Percentiles rank a stretch among this genome's conserved stretches.
phyloP scores from a whole-genome alignment of 2,888 invertebrate genomes.

The Baronia brevicornis region DNA sequence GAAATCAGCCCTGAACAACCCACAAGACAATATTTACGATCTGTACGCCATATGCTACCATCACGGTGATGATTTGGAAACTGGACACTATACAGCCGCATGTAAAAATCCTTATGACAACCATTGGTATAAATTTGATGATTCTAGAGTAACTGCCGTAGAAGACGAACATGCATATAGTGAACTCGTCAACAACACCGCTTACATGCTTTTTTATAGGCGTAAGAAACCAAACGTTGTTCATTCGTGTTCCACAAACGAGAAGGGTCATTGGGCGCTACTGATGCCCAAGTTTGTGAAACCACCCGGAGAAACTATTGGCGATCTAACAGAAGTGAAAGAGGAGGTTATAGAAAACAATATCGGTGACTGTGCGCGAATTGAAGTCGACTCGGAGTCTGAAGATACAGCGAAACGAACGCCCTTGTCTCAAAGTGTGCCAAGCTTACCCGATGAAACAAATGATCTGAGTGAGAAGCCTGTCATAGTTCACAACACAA shows the following conservation, averaged over 20 bases:
- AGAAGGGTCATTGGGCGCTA: slow-evolving; percentile 86
- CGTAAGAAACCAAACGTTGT: slow-evolving; percentile 72
- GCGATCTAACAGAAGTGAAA: slow-evolving; percentile 50
- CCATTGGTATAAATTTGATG: slow-evolving; percentile 97
- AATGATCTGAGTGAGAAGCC: too few species aligned
- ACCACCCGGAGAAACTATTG: slow-evolving; percentile 40
- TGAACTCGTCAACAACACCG: slow-evolving; percentile 90
- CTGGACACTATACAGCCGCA: slow-evolving; percentile 97
- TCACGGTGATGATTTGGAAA: slow-evolving; percentile 91
- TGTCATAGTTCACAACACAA: slow-evolving; percentile 44
- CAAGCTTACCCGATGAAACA: slow-evolving; percentile 53
- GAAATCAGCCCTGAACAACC: slow-evolving; percentile 27
- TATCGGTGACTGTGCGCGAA: slow-evolving; percentile 40
- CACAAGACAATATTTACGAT: slow-evolving; percentile 90
- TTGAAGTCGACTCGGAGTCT: slow-evolving; percentile 44
- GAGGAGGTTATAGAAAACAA: slow-evolving; percentile 46
- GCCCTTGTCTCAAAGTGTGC: slow-evolving; percentile 50
- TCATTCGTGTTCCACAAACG: slow-evolving; percentile 80
- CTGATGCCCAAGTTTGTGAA: slow-evolving; percentile 79
- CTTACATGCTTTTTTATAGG: slow-evolving; percentile 96
- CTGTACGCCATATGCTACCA: slow-evolving; percentile 97
- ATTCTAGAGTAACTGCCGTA: slow-evolving; percentile 85
- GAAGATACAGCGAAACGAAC: slow-evolving; percentile 44
- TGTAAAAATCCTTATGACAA: slow-evolving; percentile 95
- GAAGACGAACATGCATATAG: slow-evolving; percentile 81